Conservation (phyloP, 1,140 invertebrate species). For the Babylonia areolata region DNA sequence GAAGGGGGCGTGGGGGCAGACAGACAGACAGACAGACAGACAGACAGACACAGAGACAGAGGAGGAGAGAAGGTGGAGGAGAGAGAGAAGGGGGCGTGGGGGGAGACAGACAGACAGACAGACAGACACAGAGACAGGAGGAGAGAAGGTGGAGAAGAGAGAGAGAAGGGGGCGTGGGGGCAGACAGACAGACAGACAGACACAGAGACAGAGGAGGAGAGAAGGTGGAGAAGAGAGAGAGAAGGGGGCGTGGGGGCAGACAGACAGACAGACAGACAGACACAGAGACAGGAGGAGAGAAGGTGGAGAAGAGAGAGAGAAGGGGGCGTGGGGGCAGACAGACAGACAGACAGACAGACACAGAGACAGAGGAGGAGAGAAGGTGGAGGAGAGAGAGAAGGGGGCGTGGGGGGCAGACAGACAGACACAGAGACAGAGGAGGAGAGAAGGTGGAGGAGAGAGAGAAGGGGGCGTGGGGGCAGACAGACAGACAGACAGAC, state of each 20-base stretch:
- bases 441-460: no score
- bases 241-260: no score
- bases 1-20: neutral
- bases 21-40: conserved; percentile 14
- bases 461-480: no score
- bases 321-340: neutral
- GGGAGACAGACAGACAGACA: no score
- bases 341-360: neutral
- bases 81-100: neutral
- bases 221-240: neutral
- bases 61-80: neutral
- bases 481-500: neutral
- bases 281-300: neutral
- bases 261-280: neutral
- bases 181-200: neutral
- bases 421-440: neutral
- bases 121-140: neutral
- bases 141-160: neutral
- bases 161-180: no score
- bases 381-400: neutral
- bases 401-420: no score
- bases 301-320: neutral
- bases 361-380: neutral
- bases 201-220: neutral
- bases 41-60: no score